phyloP scores from a whole-genome alignment of 1,140 invertebrate species.

The Wiebesia pumilae region DNA sequence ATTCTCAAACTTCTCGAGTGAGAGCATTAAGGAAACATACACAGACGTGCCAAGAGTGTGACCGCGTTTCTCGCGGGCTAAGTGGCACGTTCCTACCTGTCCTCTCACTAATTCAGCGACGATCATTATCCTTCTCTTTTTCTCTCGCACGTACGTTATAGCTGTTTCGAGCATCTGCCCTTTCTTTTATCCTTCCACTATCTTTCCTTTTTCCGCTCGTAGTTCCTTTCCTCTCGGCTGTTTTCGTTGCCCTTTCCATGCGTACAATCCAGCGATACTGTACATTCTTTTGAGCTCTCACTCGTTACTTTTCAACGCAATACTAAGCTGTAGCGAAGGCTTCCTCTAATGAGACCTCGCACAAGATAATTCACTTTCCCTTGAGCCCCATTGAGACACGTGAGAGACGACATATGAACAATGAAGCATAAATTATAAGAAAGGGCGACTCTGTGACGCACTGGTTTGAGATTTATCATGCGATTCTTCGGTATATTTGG shows the following conservation, averaged over 20 bases:
- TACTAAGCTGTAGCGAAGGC: background rate
- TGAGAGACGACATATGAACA: slow-evolving; percentile 7
- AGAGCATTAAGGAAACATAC: background rate
- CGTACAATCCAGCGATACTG: background rate
- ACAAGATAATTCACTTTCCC: slow-evolving; percentile 44
- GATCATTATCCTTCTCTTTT: slow-evolving; percentile 31
- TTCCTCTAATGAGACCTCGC: background rate
- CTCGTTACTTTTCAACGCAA: background rate
- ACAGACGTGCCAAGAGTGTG: slow-evolving; percentile 73
- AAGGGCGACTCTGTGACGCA: slow-evolving; percentile 7
- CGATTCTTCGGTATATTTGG: background rate
- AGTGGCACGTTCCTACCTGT: slow-evolving; percentile 74
- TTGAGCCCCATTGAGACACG: background rate
- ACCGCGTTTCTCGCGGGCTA: slow-evolving; percentile 73
- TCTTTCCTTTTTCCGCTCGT: background rate
- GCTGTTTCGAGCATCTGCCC: slow-evolving; percentile 6
- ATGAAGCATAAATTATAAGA: slow-evolving; percentile 28
- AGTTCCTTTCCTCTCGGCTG: background rate
- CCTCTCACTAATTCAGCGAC: slow-evolving; percentile 55
- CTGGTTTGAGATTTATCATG: background rate
- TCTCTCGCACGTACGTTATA: slow-evolving; percentile 12
- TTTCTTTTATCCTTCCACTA: background rate
- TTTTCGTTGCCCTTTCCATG: background rate
- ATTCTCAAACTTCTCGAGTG: slow-evolving; percentile 14
- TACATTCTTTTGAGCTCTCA: slow-evolving; percentile 32